Conservation (phyloP, 2,797 vertebrate genomes). For the Nannoperca obscura region DNA sequence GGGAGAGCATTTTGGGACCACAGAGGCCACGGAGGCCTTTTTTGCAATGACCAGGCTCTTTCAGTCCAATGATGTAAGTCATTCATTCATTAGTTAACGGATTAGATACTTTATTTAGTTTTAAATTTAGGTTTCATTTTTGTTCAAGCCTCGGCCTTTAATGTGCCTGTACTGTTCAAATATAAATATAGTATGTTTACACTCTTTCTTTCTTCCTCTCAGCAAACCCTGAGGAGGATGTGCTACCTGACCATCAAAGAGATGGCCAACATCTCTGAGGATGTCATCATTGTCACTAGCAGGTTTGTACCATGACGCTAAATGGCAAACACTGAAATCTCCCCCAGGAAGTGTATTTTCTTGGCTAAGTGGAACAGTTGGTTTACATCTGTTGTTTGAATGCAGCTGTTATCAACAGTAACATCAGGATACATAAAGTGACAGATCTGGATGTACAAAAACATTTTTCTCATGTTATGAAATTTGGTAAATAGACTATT, state of each 20-base stretch:
- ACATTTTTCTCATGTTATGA: background rate
- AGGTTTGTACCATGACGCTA: conserved; percentile 84
- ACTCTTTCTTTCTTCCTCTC: conserved; percentile 11
- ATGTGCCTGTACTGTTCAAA: background rate
- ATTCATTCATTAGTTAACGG: background rate
- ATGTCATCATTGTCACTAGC: conserved; percentile 99
- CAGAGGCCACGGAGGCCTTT: conserved; percentile 97
- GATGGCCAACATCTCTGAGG: conserved; percentile 99
- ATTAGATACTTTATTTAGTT: background rate
- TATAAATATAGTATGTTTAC: background rate
- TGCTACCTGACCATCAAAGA: conserved; percentile 99
- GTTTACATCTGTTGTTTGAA: background rate
- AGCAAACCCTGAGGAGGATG: conserved; percentile 98
- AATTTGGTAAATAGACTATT: background rate
- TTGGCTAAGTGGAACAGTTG: background rate
- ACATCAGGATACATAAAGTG: background rate
- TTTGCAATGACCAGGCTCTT: conserved; percentile 99
- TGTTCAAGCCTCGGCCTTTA: background rate
- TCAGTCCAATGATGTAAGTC: conserved; percentile 96
- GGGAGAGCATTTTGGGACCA: conserved; percentile 98
- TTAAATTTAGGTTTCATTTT: background rate
- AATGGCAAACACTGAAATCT: background rate
- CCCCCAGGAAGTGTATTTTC: background rate
- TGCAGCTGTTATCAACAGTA: background rate
- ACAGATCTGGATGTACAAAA: background rate